Conservation (phyloP, 1,140 invertebrate genomes). For the Caenorhabditis latens region DNA sequence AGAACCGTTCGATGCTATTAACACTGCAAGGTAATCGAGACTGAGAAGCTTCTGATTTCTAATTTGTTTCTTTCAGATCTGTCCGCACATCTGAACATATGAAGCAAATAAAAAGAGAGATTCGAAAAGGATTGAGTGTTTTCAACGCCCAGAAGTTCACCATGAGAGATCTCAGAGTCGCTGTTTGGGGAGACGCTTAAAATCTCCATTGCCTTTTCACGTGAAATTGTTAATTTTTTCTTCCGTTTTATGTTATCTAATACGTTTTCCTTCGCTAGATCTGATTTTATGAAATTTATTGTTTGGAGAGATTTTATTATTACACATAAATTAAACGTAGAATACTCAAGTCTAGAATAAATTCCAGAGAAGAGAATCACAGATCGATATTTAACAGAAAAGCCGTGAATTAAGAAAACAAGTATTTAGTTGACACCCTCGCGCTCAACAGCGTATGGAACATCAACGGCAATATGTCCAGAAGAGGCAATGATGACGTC, state of each 20-base stretch:
- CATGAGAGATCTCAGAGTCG: no score
- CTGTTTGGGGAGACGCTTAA: no score
- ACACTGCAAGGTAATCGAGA: slow-evolving; percentile 92
- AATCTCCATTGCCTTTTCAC: no score
- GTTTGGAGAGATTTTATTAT: background rate
- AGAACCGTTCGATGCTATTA: slow-evolving; percentile 94
- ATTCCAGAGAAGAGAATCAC: background rate
- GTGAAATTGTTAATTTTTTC: background rate
- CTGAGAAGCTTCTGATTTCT: background rate
- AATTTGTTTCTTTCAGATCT: background rate
- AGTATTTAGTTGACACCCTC: background rate
- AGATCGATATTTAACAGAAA: slow-evolving; percentile 28
- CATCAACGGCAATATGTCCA: slow-evolving; percentile 77
- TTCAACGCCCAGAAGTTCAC: no score
- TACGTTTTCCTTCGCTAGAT: no score
- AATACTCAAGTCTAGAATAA: background rate
- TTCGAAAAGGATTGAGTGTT: no score
- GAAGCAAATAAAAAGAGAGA: background rate
- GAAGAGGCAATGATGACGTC: slow-evolving; percentile 79
- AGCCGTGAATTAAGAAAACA: background rate
- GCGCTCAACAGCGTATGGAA: slow-evolving; percentile 75
- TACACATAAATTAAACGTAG: slow-evolving; percentile 31
- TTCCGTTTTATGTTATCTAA: background rate
- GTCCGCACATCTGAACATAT: background rate
- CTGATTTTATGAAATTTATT: no score